Conservation (phyloP, 2,888 invertebrate genomes). For the Drosophila mimica region DNA sequence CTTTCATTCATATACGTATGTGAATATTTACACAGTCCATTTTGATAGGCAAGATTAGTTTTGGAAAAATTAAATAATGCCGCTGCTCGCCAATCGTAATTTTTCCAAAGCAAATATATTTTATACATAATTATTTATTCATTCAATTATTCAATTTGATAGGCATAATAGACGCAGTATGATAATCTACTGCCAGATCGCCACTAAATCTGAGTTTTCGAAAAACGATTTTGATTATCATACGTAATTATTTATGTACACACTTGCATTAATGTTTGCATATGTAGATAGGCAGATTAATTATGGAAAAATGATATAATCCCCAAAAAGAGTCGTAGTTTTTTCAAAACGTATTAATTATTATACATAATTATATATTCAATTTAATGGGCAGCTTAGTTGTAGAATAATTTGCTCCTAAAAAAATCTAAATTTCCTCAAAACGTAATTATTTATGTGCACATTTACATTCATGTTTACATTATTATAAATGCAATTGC, state of each 20-base stretch:
- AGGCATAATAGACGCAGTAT: no score
- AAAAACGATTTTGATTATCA: not conserved
- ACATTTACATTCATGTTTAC: not conserved
- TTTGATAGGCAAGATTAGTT: conserved; percentile 25
- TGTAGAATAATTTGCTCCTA: not conserved
- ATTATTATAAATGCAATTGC: conserved; percentile 1
- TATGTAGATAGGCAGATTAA: conserved; percentile 13
- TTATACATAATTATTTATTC: not conserved
- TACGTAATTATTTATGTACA: not conserved
- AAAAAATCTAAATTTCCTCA: not conserved
- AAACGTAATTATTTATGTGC: not conserved
- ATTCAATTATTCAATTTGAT: no score
- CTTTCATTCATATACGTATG: not conserved
- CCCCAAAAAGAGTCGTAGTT: not conserved
- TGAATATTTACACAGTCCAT: conserved; percentile 1
- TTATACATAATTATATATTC: not conserved
- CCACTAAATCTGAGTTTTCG: not conserved
- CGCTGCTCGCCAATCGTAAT: not conserved
- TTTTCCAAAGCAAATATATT: not conserved
- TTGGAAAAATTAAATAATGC: not conserved
- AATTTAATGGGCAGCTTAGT: not conserved
- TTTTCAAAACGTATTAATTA: not conserved
- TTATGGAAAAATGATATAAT: not conserved
- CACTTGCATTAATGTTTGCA: not conserved
- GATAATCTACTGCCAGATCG: not conserved